These are phyloP conservation scores for Eumeta japonica DNA, from an alignment of 1,140 invertebrate species.

Conservation along the genomic window DNA sequence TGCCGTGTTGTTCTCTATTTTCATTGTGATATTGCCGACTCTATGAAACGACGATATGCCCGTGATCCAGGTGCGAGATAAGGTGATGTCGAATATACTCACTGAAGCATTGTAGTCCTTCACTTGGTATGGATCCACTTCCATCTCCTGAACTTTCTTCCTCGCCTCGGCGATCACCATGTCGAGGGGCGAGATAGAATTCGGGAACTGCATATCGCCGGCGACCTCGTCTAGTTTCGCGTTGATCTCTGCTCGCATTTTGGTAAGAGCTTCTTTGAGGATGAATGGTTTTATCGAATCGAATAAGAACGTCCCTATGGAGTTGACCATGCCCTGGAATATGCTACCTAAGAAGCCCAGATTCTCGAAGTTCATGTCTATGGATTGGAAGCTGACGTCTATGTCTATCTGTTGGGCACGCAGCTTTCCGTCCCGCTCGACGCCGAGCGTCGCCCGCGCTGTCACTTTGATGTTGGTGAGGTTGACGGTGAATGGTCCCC, in stretches of 20 bases:
- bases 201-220: constrained; percentile 71
- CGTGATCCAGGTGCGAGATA: constrained; percentile 72
- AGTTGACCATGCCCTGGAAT: constrained; percentile 77
- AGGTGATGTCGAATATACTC: constrained; percentile 67
- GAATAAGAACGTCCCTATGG: constrained; percentile 77
- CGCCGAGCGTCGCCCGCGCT: constrained; percentile 66
- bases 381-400: constrained; percentile 75
- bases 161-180: constrained; percentile 73
- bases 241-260: constrained; percentile 66
- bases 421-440: constrained; percentile 71
- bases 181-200: constrained; percentile 82
- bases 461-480: constrained; percentile 67
- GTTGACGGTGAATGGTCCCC: constrained; percentile 75
- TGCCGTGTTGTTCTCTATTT: constrained; percentile 70
- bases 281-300: constrained; percentile 84
- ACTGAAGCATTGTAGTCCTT: constrained; percentile 69
- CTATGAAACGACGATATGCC: constrained; percentile 79
- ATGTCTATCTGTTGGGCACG: constrained; percentile 75
- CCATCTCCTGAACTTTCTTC: constrained; percentile 67
- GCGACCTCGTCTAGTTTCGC: constrained; percentile 66
- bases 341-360: constrained; percentile 72
- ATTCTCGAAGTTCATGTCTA: constrained; percentile 79
- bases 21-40: constrained; percentile 73
- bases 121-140: constrained; percentile 72
- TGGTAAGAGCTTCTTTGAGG: constrained; percentile 72